Conservation (phyloP, 2,797 vertebrate species). For the Sebastes kiyomatsui region DNA sequence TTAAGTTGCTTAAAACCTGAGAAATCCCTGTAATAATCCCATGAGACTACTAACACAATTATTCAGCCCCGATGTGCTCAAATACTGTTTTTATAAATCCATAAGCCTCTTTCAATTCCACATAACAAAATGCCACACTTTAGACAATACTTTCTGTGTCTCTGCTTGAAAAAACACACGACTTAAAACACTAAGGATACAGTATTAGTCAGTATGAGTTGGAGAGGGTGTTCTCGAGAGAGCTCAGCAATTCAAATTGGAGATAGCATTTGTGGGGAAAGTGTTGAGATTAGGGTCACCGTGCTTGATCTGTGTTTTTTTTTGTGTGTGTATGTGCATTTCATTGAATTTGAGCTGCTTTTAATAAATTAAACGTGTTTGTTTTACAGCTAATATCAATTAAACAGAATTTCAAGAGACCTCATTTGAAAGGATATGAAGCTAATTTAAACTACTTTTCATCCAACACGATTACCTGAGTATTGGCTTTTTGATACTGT, state of each 20-base stretch:
- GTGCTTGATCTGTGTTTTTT: background rate
- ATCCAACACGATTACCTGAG: background rate
- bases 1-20: background rate
- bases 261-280: background rate
- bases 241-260: background rate
- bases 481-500: background rate
- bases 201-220: background rate
- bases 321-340: background rate
- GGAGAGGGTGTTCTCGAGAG: background rate
- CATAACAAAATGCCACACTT: background rate
- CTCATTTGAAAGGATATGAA: background rate
- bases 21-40: background rate
- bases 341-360: background rate
- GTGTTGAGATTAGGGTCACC: background rate
- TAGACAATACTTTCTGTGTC: background rate
- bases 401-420: background rate
- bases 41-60: background rate
- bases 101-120: background rate
- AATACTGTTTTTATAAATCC: background rate
- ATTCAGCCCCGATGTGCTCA: background rate
- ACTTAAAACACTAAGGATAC: background rate
- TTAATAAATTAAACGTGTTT: background rate
- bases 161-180: fast-evolving
- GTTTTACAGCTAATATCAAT: background rate
- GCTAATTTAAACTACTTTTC: background rate